These are phyloP conservation scores for Mylabris sibirica DNA, from an alignment of 2,888 invertebrate species.

Conservation along the genomic window DNA sequence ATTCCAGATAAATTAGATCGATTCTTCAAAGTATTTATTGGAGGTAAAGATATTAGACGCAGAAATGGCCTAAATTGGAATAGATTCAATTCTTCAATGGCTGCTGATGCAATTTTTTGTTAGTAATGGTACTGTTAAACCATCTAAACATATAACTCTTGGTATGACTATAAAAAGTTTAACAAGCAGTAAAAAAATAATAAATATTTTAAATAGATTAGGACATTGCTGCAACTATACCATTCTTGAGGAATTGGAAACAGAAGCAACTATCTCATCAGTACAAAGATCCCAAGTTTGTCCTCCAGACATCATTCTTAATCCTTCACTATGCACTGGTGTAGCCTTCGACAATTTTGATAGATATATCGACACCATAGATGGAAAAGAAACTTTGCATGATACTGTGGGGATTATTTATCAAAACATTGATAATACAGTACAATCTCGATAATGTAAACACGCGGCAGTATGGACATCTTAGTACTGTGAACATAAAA, in stretches of 20 bases:
- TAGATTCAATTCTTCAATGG: constrained; percentile 22
- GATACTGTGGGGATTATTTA: constrained; percentile 38
- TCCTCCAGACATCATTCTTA: constrained; percentile 33
- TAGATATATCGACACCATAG: constrained; percentile 28
- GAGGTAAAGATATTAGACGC: constrained; percentile 27
- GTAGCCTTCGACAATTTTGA: constrained; percentile 38
- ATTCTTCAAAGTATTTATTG: constrained; percentile 26
- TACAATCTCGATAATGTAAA: too few relatives aligned
- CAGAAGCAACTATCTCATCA: constrained; percentile 29
- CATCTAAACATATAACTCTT: constrained; percentile 43
- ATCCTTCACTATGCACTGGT: constrained; percentile 30
- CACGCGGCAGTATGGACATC: too few relatives aligned
- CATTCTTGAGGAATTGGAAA: constrained; percentile 39
- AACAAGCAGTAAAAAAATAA: constrained; percentile 42
- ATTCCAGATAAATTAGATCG: constrained; percentile 28
- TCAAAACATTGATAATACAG: constrained; percentile 33
- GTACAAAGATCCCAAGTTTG: constrained; percentile 23
- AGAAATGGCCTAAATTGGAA: constrained; percentile 24
- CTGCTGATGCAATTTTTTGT: constrained; percentile 41
- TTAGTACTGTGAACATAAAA: too few relatives aligned
- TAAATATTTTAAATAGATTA: constrained; percentile 41
- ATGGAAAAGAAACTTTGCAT: constrained; percentile 34
- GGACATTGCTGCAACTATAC: constrained; percentile 44
- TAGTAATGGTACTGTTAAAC: constrained; percentile 41
- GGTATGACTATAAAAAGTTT: constrained; percentile 44